Base-by-base conservation (phyloP, 2,888 invertebrate genomes). In the Drosophila peninsularis region DNA sequence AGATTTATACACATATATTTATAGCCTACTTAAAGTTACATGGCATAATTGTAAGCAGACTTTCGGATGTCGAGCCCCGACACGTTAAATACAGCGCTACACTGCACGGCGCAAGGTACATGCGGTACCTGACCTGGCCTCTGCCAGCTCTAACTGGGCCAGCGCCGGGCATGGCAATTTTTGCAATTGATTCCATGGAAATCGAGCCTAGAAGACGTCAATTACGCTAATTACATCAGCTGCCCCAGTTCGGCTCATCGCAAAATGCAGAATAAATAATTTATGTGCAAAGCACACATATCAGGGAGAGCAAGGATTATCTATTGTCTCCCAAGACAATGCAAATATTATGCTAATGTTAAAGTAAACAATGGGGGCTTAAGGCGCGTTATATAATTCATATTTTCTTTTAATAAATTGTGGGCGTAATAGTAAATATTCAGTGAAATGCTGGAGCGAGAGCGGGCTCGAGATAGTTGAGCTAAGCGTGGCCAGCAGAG, bases 1-100 rank as follows among this genome's bases (percentile, higher is more conserved):
- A 60, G 19, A 39, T 45, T 61, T 52, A 54, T 34, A 53, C 52
- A 49, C 65, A 52, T 68, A 66, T 83, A 87, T 86, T 87, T 87
- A 81, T 87, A 87, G 87, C 84, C 82, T 87, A 84, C 84, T 84
- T 82, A 74, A 78, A 73, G 70, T 75, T 71, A 68, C 61, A 67
- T 19, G 53, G 50, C 62, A 64, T 45, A 57, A 61, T 55, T 56
- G 55, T 47, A 68, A 67, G 57, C 70, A 53, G 49, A 69, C 75
- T 69, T 68, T 68, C 14, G 75, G 41, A 67, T 67, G 64, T 55
- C 37, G 56, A 32, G 54, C 55, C n/a, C 41, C 67, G 62, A 45
- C 68, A 67, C 50, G 65, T 50, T 32, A 52, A 65, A 30, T 19
- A 65, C 42, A 24, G 32, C 32, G 39, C 39, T 44, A 44, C 66